phyloP scores from a whole-genome alignment of 2,888 invertebrate genomes.

The Epinotia nisella region DNA sequence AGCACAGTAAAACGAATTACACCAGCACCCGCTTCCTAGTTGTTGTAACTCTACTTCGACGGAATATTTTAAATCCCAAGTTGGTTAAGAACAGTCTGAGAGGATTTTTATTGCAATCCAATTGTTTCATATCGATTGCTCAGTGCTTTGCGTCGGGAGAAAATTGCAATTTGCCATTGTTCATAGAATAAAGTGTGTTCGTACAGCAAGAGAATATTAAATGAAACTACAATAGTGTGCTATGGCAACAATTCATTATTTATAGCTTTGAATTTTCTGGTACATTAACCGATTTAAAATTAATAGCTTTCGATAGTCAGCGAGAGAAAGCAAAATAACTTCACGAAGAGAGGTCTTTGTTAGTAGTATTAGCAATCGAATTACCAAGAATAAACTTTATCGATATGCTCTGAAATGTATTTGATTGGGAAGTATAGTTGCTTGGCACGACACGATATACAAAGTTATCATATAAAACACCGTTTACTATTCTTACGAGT shows the following conservation, averaged over 20 bases:
- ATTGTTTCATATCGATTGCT: constrained; percentile 38
- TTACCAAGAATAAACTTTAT: background rate
- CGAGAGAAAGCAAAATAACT: constrained; percentile 2
- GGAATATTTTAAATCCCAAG: constrained; percentile 41
- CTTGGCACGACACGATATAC: background rate
- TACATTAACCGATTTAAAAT: background rate
- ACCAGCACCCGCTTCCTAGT: constrained; percentile 23
- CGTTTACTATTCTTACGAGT: background rate
- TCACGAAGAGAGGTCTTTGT: constrained; percentile 1
- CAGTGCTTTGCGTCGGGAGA: constrained; percentile 29
- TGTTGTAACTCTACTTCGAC: constrained; percentile 33
- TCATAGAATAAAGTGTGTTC: constrained; percentile 16
- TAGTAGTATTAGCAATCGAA: background rate
- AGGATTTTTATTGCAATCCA: constrained; percentile 34
- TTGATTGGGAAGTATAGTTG: background rate
- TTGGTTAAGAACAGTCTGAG: constrained; percentile 34
- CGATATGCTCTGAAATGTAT: background rate
- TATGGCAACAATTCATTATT: background rate
- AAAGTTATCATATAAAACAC: too few species aligned
- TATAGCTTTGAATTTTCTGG: constrained; percentile 1
- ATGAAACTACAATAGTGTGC: background rate
- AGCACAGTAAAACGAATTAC: constrained; percentile 33
- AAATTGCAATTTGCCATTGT: constrained; percentile 24
- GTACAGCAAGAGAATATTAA: background rate
- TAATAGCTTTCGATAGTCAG: constrained; percentile 1